Evolutionary conservation across 2,797 vertebrate species (phyloP), one percentile per base, ranked within the genome.

Genomic region (Vespertilio murinus): DNA sequence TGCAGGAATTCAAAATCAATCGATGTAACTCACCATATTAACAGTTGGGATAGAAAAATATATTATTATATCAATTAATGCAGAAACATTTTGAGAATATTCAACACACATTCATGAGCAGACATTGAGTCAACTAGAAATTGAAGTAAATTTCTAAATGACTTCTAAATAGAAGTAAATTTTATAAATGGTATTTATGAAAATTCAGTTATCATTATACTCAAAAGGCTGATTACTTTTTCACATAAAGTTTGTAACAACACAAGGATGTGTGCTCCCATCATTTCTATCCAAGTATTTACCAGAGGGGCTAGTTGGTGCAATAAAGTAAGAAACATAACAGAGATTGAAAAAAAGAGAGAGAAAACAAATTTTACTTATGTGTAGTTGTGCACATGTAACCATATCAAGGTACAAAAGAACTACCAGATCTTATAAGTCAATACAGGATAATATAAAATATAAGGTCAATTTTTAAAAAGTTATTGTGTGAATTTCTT

Each of bases 301-400:
- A 22, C 28, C 75, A 5, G 30, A 85, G 35, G 49, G 30, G 4
- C 1, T 81, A 17, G 28, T 40, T 45, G 54, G 20, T 78, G n/a
- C 42, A 91, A 45, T 82, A 64, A 47, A 9, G 7, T 18, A 90
- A 93, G 22, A 65, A 86, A 94, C 89, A 30, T 28, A 70, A 22
- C 17, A 69, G 35, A 61, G 42, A 70, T n/a, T 64, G 30, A 42
- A 65, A 84, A 84, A 73, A n/a, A 38, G 13, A 45, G 4, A 69
- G 52, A 23, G 47, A 13, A 30, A 89, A 94, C 88, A 70, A 3
- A 5, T 61, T 89, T 88, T 38, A 38, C 23, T 52, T 86, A 84
- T 74, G 13, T 59, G 5, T 49, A 0, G 20, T 61, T 69, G 28
- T 45, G 17, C 23, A 64, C 13, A 73, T 49, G 71, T 42, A 67